These are phyloP conservation scores for Apistogramma diplotaenia DNA, from an alignment of 2,113 vertebrate genomes.

Conservation along the genomic window DNA sequence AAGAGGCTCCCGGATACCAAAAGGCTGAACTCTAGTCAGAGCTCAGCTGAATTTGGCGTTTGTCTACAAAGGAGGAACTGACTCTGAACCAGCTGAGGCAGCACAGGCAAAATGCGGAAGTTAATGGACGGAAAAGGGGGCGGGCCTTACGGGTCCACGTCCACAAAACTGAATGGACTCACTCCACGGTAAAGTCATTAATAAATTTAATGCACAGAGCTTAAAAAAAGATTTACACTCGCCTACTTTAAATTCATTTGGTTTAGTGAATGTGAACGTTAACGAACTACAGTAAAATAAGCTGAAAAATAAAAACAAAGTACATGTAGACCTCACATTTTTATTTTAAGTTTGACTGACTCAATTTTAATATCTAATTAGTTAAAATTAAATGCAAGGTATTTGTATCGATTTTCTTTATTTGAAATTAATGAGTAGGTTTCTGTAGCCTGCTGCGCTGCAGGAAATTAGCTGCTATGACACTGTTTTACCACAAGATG, in stretches of 20 bases:
- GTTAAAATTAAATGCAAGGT: too few relatives aligned
- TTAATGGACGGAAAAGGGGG: neutral
- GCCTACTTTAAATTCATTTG: neutral
- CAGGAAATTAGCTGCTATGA: neutral
- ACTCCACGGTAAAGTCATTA: neutral
- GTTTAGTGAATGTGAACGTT: neutral
- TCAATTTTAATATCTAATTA: neutral
- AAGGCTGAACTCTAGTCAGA: constrained; percentile 1
- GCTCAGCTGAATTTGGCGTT: fast-evolving
- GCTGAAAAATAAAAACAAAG: neutral
- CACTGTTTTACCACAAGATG: neutral
- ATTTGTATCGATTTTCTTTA: too few relatives aligned
- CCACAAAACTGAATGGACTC: neutral
- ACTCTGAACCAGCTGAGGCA: constrained; percentile 14
- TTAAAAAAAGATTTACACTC: neutral
- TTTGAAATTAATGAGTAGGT: too few relatives aligned
- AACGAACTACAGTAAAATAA: neutral
- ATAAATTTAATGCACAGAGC: neutral
- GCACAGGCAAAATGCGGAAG: constrained; percentile 45
- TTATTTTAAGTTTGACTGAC: neutral
- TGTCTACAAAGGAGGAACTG: neutral
- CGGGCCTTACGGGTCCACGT: neutral
- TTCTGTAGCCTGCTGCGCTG: too few relatives aligned
- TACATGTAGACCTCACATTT: neutral
- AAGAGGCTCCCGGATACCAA: constrained; percentile 19